phyloP scores from a whole-genome alignment of 2,888 invertebrate species.

The Megamerina dolium region DNA sequence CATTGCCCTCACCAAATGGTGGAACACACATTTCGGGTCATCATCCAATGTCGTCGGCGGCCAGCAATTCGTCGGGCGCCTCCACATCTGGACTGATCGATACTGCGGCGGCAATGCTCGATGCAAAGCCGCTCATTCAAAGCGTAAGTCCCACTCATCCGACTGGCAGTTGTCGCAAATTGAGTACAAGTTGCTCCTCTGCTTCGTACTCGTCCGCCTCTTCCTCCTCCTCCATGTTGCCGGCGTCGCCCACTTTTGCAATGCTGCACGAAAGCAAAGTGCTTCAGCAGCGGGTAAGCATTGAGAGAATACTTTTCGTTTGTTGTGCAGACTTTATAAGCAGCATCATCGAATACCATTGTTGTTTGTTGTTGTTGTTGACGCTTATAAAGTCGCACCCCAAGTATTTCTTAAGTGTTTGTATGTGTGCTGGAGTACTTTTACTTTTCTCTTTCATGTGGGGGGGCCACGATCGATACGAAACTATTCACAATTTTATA shows the following conservation, averaged over 20 bases:
- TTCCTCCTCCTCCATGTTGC: conserved; percentile 28
- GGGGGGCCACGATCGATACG: too few species aligned
- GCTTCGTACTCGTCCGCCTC: conserved; percentile 26
- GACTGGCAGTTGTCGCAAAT: conserved; percentile 16
- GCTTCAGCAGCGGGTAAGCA: conserved; percentile 86
- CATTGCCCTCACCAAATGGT: conserved; percentile 25
- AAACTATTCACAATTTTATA: too few species aligned
- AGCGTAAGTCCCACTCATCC: conserved; percentile 67
- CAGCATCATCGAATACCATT: too few species aligned
- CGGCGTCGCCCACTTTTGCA: conserved; percentile 34
- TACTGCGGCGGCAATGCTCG: conserved; percentile 57
- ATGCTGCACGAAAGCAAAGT: conserved; percentile 55
- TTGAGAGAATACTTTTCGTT: too few species aligned
- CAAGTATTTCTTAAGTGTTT: too few species aligned
- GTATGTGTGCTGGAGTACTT: too few species aligned
- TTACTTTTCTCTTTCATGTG: too few species aligned
- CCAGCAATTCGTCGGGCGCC: conserved; percentile 54
- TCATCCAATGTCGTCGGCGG: conserved; percentile 37
- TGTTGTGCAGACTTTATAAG: too few species aligned
- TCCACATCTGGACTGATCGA: conserved; percentile 51
- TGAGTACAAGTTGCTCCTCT: conserved; percentile 22
- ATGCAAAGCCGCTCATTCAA: conserved; percentile 61
- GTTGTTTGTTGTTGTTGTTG: too few species aligned
- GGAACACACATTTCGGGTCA: conserved; percentile 31
- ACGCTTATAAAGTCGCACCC: too few species aligned